Base-by-base conservation (phyloP, 2,888 invertebrate genomes). In the Diaprepes abbreviatus region DNA sequence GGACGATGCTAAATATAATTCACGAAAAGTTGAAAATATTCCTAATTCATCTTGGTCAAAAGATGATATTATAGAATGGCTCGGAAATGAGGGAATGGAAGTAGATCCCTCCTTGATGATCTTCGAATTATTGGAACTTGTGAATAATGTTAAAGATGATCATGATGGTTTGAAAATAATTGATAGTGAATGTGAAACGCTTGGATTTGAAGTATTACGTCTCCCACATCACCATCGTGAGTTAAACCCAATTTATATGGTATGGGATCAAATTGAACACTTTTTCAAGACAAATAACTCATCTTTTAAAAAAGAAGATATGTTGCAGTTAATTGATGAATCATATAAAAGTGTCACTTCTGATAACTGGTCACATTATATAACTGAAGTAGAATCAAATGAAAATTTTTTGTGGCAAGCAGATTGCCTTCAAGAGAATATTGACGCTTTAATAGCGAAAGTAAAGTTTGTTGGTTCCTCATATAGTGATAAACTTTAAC, bases 351-450 rank as follows among this genome's bases (percentile, higher is more conserved):
- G 6, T 28, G 16, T 50, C 14, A 24, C 48, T 9, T 14, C 28
- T 9, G 48, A 50, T 1, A 16, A 28, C 21, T 50, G 48, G 48
- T 2, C 7, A 14, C 21, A 10, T 50, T 50, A 28, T 9, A 2
- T 50, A 12, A 28, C 48, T 1, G 48, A 50, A 50, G 28, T 28
- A 9, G 3, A 50, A 28, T 3, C 28, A 16, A 50, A 28, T 24
- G 48, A 50, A 12, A 14, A 50, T 9, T 50, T 50, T 28, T 28
- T 50, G 48, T 50, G 48, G 48, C 28, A 9, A 6, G 48, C 48
- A 14, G 48, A 50, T 28, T 50, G 48, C n/a, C 28, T 50, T 9
- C 48, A 50, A 50, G 14, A 28, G 14, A 24, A 50, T 16, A 10
- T 50, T 16, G 28, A 50, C 1, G 12, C 48, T 5, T 28, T 50